Evolutionary conservation across 1,140 invertebrate species (phyloP).

Genomic region (Pteromalus puparum): DNA sequence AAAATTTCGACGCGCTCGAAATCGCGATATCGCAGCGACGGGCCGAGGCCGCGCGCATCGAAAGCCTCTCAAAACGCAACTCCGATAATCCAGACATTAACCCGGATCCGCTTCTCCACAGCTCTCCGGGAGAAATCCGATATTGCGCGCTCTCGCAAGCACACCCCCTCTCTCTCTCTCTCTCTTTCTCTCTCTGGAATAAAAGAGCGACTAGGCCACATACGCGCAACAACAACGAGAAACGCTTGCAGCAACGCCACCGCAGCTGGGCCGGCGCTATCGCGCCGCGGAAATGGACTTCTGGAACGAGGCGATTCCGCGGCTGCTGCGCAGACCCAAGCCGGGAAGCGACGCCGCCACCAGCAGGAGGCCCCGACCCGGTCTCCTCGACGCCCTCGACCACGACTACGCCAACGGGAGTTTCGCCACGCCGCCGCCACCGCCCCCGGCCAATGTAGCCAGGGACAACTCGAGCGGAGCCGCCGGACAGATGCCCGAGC

Average conservation of each 20-base stretch:
- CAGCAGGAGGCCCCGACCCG: constrained; percentile 62
- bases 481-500: background rate
- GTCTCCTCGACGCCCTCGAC: constrained; percentile 62
- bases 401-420: constrained; percentile 58
- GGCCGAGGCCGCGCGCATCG: background rate
- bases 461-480: background rate
- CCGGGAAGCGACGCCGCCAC: constrained; percentile 37
- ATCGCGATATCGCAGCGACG: background rate
- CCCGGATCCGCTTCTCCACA: background rate
- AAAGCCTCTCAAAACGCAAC: background rate
- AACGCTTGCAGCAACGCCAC: constrained; percentile 80
- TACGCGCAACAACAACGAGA: background rate
- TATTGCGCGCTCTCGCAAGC: background rate
- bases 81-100: constrained; percentile 24
- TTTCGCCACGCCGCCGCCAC: background rate
- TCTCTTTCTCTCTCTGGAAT: background rate
- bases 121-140: constrained; percentile 3
- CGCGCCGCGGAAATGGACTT: constrained; percentile 81
- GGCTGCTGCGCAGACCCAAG: constrained; percentile 74
- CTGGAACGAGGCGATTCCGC: constrained; percentile 84
- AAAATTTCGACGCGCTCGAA: background rate
- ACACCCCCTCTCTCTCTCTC: background rate
- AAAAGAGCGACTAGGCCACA: background rate
- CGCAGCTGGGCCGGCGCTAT: constrained; percentile 79
- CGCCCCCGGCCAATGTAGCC: background rate